Evolutionary conservation across 2,797 vertebrate species (phyloP), one percentile per base, ranked within the genome.

Genomic region (Denticeps clupeoides): DNA sequence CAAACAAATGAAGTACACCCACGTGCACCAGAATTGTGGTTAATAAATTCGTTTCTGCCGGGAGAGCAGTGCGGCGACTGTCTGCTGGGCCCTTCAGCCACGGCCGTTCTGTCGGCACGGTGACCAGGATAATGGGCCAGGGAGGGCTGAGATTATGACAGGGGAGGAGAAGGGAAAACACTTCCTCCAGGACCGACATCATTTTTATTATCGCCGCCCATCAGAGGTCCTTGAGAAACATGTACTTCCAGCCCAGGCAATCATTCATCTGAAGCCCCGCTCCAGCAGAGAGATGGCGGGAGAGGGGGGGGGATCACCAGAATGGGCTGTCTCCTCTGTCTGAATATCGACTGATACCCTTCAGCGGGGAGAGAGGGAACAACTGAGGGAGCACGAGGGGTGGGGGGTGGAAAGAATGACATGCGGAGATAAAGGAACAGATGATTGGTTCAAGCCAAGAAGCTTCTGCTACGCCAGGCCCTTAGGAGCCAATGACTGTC

Each of bases 181-280:
- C 55, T 63, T 62, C 63, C 58, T 63, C 45, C 47, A 53, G 62
- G 63, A 44, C 49, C 53, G 55, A 68, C 68, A 71, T 72, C 58
- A 64, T 65, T 65, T 72, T 71, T 71, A 71, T 63, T 67, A 69
- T 64, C 61, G 26, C 56, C 59, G 56, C 64, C 65, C 68, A 69
- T 72, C 66, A 62, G 56, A 67, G 70, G 66, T 65, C 67, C 63
- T 66, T 67, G 66, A 67, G 65, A 71, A 69, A 69, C 58, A 65
- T 72, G 66, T 61, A 66, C 65, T 68, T 58, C 59, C 61, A 66
- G 66, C 59, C 52, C 22, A 35, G 62, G 51, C 58, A 56, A 64
- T 65, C 59, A 71, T 55, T 71, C 63, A 71, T 69, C 64, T 62
- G 51, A 51, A 54, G 64, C 42, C 53, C 45, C 22, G 28, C 46